A percentile compares a stretch with the other conserved stretches of the same genome.
Evolutionary conservation across 2,113 vertebrate species (phyloP).

Genomic region (Forbesichthys papilliferus): DNA sequence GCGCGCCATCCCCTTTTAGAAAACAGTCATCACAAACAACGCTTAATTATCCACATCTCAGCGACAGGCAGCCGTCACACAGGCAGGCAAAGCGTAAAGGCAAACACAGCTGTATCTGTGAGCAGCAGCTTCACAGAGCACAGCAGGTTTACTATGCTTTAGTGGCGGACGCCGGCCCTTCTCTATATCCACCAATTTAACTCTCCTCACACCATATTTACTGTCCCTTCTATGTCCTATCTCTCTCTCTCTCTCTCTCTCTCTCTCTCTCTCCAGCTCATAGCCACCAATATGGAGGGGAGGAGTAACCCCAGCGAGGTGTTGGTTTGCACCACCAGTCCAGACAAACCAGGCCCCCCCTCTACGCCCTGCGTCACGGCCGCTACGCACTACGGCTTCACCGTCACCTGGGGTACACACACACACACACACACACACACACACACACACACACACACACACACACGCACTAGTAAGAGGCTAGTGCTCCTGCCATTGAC

Average conservation of each 20-base stretch:
- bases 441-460: too few species aligned
- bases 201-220: not conserved
- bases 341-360: conserved; percentile 93
- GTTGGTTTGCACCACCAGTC: conserved; percentile 92
- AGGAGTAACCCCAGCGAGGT: conserved; percentile 93
- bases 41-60: not conserved
- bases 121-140: conserved; percentile 13
- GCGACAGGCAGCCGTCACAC: not conserved
- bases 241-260: not conserved
- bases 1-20: too few species aligned
- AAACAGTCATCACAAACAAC: conserved; percentile 17
- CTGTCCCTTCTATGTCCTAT: not conserved
- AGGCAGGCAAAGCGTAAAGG: not conserved
- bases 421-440: conserved; percentile 1
- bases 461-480: not conserved
- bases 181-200: not conserved
- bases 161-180: not conserved
- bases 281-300: conserved; percentile 91
- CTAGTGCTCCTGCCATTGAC: too few species aligned
- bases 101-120: not conserved
- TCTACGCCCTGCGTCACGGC: conserved; percentile 81
- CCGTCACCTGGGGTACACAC: conserved; percentile 90
- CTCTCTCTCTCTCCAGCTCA: conserved; percentile 78
- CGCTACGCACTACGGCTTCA: conserved; percentile 84
- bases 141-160: conserved; percentile 15